Evolutionary conservation across 1,140 invertebrate species (phyloP), one percentile per base, ranked within the genome.

Genomic region (Dreissena rostriformis): DNA sequence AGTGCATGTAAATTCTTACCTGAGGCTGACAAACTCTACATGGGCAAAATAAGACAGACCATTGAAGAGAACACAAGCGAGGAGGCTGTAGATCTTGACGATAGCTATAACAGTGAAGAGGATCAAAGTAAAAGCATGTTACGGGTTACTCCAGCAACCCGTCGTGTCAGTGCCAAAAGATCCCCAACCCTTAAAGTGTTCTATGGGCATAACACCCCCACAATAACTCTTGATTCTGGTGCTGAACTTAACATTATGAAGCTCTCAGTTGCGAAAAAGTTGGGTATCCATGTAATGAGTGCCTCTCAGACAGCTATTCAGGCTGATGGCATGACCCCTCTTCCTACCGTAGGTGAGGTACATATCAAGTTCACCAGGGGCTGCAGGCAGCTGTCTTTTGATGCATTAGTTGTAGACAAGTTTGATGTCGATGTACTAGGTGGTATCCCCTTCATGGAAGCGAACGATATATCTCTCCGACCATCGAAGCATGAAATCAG

Each of bases 351-450:
- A 52, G 82, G 83, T 5, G 78, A 82, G 51, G 73, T 67, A 28
- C 53, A 55, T 24, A 12, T 75, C 22, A 29, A 29, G 14, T 61
- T 82, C 15, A 57, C 63, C 6, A 61, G 72, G 0, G 75, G 66
- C 10, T 22, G 71, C 15, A 26, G 57, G 14, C 24, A 55, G 1
- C 75, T 83, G n/a, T n/a, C 39, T 1, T 66, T 87, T 39, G 67
- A 82, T 12, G 84, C 51, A 0, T 76, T 87, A 6, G 84, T 87
- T 22, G 79, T 86, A 17, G 67, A 72, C 28, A 49, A 82, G n/a
- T 55, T 85, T 14, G 82, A 87, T 65, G 72, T 78, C 0, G 81
- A 87, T 19, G 63, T 87, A 17, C 76, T 87, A 5, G 75, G 61
- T 8, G 71, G 80, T 22, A 72, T 70, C 24, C 79, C 84, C 24